These are phyloP conservation scores for Drosophila asahinai DNA, from an alignment of 1,140 invertebrate genomes.

Conservation along the genomic window DNA sequence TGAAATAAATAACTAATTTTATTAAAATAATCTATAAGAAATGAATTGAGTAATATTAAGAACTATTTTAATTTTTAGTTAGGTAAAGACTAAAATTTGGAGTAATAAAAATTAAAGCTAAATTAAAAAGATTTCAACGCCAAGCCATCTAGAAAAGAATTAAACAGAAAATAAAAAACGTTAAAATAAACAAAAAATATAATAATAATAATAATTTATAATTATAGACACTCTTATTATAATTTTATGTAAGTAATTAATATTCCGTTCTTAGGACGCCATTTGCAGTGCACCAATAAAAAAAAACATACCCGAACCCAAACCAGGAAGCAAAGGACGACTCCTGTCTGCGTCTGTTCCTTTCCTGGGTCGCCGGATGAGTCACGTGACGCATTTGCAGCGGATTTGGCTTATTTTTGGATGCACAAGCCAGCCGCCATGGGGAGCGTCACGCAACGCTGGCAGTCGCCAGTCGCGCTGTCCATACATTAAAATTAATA, in stretches of 20 bases:
- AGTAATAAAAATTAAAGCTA: not conserved
- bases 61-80: not conserved
- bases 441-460: constrained; percentile 65
- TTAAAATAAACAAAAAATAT: too few species aligned
- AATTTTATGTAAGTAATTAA: not conserved
- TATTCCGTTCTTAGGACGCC: not conserved
- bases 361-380: constrained; percentile 41
- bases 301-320: constrained; percentile 13
- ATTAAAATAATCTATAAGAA: too few species aligned
- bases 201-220: too few species aligned
- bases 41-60: not conserved
- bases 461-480: constrained; percentile 17
- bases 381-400: constrained; percentile 76
- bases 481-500: constrained; percentile 83
- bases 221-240: too few species aligned
- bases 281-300: constrained; percentile 44
- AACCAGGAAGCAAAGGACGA: constrained; percentile 64
- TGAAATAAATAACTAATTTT: not conserved
- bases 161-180: too few species aligned
- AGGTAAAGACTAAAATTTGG: not conserved
- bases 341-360: constrained; percentile 22
- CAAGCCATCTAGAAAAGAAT: too few species aligned
- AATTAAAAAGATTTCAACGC: too few species aligned
- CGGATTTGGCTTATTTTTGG: constrained; percentile 61
- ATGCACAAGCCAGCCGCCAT: constrained; percentile 62